Percentiles rank a stretch among this genome's conserved stretches.
These are phyloP conservation scores for Oncorhynchus keta DNA, from an alignment of 2,113 vertebrate genomes.

Conservation along the genomic window DNA sequence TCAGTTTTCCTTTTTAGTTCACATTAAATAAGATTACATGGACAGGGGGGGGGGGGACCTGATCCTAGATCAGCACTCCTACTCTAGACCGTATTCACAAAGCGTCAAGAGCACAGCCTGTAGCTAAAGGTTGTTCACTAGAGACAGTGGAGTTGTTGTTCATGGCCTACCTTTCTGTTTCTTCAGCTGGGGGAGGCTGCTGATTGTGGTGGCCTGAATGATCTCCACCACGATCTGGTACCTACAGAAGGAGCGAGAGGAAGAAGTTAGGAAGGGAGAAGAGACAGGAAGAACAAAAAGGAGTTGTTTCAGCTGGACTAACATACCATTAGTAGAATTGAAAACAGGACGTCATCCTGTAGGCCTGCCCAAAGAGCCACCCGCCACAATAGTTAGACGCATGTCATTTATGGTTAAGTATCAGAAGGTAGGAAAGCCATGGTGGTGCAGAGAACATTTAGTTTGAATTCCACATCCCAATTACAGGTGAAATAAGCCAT, in stretches of 20 bases:
- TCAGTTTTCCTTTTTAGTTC: too few species aligned
- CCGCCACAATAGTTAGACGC: too few species aligned
- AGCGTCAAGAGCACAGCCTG: background rate
- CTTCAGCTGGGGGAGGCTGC: conserved; percentile 95
- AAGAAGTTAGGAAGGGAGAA: background rate
- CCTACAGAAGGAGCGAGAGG: conserved; percentile 61
- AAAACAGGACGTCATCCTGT: too few species aligned
- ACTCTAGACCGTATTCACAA: background rate
- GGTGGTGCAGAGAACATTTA: background rate
- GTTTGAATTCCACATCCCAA: conserved; percentile 6
- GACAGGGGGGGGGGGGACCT: too few species aligned
- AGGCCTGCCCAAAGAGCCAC: too few species aligned
- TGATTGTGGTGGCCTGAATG: conserved; percentile 96
- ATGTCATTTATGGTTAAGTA: too few species aligned
- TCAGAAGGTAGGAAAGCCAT: background rate
- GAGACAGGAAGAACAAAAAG: background rate
- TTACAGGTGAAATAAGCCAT: conserved; percentile 12
- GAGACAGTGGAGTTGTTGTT: background rate
- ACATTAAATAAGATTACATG: too few species aligned
- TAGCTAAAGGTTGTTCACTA: background rate
- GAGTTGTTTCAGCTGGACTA: background rate
- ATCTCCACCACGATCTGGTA: conserved; percentile 99
- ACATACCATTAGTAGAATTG: background rate
- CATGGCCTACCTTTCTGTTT: conserved; percentile 88
- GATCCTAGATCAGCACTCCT: background rate